phyloP scores from a whole-genome alignment of 2,113 vertebrate genomes.

The Puntigrus tetrazona region DNA sequence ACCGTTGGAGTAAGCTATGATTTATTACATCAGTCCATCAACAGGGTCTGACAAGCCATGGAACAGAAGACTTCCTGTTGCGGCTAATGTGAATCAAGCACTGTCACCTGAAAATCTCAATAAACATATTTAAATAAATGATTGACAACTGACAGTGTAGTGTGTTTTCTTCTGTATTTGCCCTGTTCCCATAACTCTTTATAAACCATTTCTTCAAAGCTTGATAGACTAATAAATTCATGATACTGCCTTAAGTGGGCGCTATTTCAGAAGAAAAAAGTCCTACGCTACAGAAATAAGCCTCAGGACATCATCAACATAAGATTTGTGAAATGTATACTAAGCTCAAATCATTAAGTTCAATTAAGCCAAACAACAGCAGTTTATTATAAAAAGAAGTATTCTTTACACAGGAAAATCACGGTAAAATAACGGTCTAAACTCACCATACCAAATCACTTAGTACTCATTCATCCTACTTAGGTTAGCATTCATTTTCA shows the following conservation, averaged over 20 bases:
- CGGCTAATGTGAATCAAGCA: neutral
- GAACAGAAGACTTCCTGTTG: neutral
- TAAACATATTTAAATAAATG: neutral
- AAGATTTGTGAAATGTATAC: neutral
- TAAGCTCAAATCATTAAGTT: neutral
- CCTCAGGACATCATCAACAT: neutral
- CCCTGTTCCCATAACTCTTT: neutral
- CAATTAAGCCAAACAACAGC: neutral
- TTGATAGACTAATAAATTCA: neutral
- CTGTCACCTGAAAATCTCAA: neutral
- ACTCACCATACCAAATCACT: neutral
- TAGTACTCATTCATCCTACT: neutral
- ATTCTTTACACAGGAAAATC: neutral
- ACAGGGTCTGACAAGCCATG: neutral
- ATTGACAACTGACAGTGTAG: neutral
- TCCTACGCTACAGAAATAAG: slow-evolving; percentile 5
- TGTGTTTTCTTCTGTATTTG: neutral
- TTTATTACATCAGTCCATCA: neutral
- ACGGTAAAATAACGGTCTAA: neutral
- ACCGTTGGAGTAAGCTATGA: neutral
- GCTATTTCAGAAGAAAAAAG: neutral
- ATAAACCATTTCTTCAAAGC: neutral
- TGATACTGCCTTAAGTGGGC: neutral
- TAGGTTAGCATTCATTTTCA: neutral
- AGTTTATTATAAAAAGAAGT: neutral